Evolutionary conservation across 2,113 vertebrate species (phyloP), one percentile per base, ranked within the genome.

Genomic region (Podarcis muralis): DNA sequence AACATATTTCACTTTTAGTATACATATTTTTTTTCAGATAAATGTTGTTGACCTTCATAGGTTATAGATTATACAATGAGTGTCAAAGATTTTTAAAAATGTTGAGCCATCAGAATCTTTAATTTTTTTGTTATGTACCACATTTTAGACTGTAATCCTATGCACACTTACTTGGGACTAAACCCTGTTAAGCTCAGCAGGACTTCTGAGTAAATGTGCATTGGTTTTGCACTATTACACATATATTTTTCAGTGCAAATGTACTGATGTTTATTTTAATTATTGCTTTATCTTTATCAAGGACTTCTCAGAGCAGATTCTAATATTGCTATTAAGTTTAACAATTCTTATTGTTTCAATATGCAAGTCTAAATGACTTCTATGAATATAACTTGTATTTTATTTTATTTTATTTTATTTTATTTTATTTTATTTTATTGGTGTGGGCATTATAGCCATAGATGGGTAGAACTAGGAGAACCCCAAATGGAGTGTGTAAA

Each of bases 1-100:
- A 76, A 4, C 22, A 18, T 4, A 13, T 11, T 43, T 68, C 2
- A 32, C 22, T 37, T 77, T 69, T 76, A 22, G 66, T 48, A 20
- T 22, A 65, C 71, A 1, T 37, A 27, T 83, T 22, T 23, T 22
- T 23, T 1, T 5, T 72, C 30, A 74, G 69, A 5, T 6, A 84
- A 65, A 37, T 76, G 66, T 43, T 30, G 48, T 59, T 68, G 15
- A 27, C 22, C n/a, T 81, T 2, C 20, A 27, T 30, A 43, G 30
- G 1, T 66, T 22, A 0, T 59, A 62, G 30, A 1, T 66, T 23
- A 0, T 22, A 2, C 27, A 76, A 12, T 3, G 0, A 77, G 2
- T 0, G 81, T 4, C 3, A 80, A 4, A 75, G 68, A 35, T 72
- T 83, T 27, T 71, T 12, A n/a, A 59, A 16, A 1, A 81, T 30